Conservation (phyloP, 2,888 invertebrate genomes). For the Ophion ventricosus region DNA sequence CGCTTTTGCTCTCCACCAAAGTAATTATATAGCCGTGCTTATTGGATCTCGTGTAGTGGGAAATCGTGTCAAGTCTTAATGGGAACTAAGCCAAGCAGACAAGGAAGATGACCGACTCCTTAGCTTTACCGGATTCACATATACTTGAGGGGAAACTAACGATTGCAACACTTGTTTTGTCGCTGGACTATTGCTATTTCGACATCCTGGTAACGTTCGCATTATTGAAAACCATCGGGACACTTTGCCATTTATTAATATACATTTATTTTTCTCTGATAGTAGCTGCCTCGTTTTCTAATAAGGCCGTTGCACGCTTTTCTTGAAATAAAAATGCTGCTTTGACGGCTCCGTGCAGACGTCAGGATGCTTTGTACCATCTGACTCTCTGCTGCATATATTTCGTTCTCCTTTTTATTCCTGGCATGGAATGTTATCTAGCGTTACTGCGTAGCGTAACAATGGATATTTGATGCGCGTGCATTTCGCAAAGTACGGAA, state of each 20-base stretch:
- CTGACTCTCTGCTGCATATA: neutral
- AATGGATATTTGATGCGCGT: conserved; percentile 33
- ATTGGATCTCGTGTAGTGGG: conserved; percentile 20
- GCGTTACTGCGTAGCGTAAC: neutral
- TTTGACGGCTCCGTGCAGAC: neutral
- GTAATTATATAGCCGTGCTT: conserved; percentile 53
- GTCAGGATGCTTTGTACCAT: neutral
- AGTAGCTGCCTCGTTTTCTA: neutral
- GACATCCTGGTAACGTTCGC: conserved; percentile 45
- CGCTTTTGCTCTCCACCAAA: conserved; percentile 14
- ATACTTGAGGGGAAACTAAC: neutral
- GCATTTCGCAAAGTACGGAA: conserved; percentile 13
- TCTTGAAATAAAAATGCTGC: conserved; percentile 6
- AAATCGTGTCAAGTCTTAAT: conserved; percentile 37
- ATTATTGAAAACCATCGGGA: neutral
- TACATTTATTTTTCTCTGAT: neutral
- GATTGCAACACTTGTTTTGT: neutral
- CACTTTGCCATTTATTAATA: neutral
- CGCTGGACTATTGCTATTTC: conserved; percentile 48
- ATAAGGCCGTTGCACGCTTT: neutral
- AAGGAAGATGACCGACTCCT: neutral
- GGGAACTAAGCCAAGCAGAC: conserved; percentile 16
- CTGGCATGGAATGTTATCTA: conserved; percentile 10
- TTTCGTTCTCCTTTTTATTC: conserved; percentile 15
- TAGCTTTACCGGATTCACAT: neutral